A percentile compares a stretch with the other conserved stretches of the same genome.
These are phyloP conservation scores for Apostichopus leukothele DNA, from an alignment of 53 echinoderm and acorn worm species.

Conservation along the genomic window DNA sequence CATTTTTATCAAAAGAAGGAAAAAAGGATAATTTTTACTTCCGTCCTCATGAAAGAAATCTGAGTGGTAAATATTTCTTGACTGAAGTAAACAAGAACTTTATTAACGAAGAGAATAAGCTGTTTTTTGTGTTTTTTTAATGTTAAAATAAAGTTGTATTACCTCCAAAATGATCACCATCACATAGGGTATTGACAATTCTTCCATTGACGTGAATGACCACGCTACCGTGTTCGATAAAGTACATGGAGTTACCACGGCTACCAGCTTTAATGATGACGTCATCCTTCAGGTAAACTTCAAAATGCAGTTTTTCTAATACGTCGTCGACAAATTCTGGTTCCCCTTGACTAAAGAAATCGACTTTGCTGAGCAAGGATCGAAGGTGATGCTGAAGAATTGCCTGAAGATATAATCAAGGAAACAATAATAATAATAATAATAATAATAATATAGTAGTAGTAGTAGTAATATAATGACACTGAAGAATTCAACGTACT, in stretches of 20 bases:
- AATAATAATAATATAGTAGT: no score
- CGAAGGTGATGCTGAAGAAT: constrained; percentile 77
- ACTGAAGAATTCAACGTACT: no score
- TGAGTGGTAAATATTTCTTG: no score
- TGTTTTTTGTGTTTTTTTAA: no score
- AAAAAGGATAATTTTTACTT: no score
- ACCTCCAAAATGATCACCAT: constrained; percentile 99
- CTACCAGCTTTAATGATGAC: constrained; percentile 88
- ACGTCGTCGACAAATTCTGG: constrained; percentile 82
- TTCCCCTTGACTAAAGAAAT: constrained; percentile 78
- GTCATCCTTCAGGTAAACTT: constrained; percentile 84
- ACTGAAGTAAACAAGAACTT: no score
- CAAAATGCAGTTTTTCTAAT: constrained; percentile 85
- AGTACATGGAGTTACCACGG: constrained; percentile 85
- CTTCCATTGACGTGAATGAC: constrained; percentile 67
- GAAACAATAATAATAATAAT: no score
- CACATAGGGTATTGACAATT: constrained; percentile 67
- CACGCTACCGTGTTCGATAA: constrained; percentile 97
- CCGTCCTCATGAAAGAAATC: no score
- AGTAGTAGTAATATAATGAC: no score
- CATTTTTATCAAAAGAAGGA: no score
- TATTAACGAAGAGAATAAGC: no score
- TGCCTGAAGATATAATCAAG: constrained; percentile 50
- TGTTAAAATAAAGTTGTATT: background rate
- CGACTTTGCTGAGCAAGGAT: constrained; percentile 82